phyloP scores from a whole-genome alignment of 2,888 invertebrate species.

The Busseola fusca region DNA sequence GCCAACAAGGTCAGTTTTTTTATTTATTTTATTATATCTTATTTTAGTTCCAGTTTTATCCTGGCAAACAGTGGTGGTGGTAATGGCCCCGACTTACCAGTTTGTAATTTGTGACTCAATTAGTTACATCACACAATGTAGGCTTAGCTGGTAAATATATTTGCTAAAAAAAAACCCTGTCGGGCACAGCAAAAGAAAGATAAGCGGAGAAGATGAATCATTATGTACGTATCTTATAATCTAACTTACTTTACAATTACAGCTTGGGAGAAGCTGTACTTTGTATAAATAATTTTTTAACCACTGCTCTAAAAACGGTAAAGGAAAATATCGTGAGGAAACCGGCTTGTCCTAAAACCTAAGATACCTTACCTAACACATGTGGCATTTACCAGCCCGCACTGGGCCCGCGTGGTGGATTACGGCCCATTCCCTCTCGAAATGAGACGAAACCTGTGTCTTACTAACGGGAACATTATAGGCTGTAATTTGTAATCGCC shows the following conservation, averaged over 20 bases:
- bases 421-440: no score
- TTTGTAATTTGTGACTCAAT: no score
- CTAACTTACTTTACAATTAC: no score
- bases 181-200: no score
- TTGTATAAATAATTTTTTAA: background rate
- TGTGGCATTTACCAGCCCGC: background rate
- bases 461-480: background rate
- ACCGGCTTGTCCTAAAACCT: background rate
- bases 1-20: constrained; percentile 86
- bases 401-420: no score
- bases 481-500: background rate
- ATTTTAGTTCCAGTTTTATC: background rate
- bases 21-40: background rate
- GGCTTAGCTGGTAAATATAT: no score
- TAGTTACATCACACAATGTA: no score
- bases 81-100: no score
- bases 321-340: background rate
- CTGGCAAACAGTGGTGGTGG: background rate
- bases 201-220: no score
- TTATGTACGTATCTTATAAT: no score
- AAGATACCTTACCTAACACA: background rate
- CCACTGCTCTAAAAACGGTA: background rate
- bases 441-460: no score
- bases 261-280: accelerated
- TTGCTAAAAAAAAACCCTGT: no score